phyloP scores from a whole-genome alignment of 1,140 invertebrate species.

The Fopius arisanus region DNA sequence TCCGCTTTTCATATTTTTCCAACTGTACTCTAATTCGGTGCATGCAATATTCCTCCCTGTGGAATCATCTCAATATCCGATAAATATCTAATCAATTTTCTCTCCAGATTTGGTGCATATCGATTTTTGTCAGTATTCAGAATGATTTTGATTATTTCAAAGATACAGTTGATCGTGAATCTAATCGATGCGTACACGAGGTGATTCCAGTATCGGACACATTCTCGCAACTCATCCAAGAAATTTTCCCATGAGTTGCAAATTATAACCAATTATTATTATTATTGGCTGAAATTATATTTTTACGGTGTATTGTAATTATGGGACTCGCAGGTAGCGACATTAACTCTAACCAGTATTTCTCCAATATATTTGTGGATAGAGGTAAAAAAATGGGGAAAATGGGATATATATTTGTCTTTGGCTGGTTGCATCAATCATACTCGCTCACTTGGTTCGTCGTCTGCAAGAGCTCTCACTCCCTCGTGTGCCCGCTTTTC shows the following conservation, averaged over 20 bases:
- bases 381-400: background rate
- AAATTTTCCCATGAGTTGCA: no score
- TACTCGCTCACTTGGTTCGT: conserved; percentile 30
- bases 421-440: conserved; percentile 22
- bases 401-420: conserved; percentile 4
- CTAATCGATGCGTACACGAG: background rate
- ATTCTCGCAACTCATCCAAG: background rate
- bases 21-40: no score
- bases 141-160: background rate
- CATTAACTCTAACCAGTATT: background rate
- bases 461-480: background rate
- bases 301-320: background rate
- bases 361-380: background rate
- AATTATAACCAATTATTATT: no score
- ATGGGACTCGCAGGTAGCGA: background rate
- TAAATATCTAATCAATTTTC: background rate
- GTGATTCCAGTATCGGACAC: background rate
- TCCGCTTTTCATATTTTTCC: no score
- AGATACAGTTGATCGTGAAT: background rate
- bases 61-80: background rate
- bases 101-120: background rate
- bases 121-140: background rate
- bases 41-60: no score
- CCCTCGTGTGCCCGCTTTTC: conserved; percentile 15
- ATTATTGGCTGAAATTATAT: no score